Evolutionary conservation across 2,113 vertebrate species (phyloP).

Genomic region (Mellivora capensis): DNA sequence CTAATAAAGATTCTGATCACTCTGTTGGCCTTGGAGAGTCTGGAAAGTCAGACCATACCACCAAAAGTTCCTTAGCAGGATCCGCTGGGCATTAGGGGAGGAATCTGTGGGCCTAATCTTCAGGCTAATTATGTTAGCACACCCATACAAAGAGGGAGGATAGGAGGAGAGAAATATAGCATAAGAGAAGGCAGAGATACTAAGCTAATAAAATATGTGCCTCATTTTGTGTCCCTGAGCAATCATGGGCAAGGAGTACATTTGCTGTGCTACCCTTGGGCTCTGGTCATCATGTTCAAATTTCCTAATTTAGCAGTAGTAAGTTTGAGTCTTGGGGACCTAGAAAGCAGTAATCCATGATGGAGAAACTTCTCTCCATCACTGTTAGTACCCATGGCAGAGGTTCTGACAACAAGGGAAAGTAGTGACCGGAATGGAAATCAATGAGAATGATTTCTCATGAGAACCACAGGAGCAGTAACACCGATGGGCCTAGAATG

Average conservation of each 20-base stretch:
- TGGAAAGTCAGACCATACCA: background rate
- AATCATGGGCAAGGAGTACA: background rate
- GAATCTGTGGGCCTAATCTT: background rate
- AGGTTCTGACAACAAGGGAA: background rate
- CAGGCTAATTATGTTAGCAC: background rate
- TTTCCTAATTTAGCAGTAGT: background rate
- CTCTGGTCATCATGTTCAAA: background rate
- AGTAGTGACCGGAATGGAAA: background rate
- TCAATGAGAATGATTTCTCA: fast-evolving
- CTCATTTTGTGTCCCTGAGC: background rate
- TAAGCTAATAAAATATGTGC: background rate
- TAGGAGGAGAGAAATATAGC: background rate
- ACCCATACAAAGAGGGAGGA: background rate
- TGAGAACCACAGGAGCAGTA: background rate
- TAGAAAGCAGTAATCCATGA: background rate
- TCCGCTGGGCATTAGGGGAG: background rate
- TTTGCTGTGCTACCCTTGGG: background rate
- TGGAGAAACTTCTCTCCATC: background rate
- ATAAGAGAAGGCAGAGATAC: background rate
- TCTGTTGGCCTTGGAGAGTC: background rate
- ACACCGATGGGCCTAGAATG: too few species aligned
- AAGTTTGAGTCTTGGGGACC: background rate
- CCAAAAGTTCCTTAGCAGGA: background rate
- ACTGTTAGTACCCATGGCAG: too few species aligned
- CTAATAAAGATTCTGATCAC: background rate